Conservation (phyloP, 2,113 vertebrate genomes). For the Marmota flaviventris region DNA sequence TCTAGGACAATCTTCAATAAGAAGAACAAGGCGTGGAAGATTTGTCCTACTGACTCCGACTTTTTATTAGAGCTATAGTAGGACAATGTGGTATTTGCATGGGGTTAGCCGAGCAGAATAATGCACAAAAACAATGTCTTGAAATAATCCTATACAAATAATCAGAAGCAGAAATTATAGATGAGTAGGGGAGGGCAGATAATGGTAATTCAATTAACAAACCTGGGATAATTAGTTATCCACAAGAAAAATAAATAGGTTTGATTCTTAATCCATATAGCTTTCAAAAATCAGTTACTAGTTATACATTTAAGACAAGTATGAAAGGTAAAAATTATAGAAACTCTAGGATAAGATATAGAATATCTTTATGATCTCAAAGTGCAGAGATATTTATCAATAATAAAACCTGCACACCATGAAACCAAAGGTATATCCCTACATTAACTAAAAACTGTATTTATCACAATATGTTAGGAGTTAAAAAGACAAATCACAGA, state of each 20-base stretch:
- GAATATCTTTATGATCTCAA: neutral
- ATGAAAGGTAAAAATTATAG: neutral
- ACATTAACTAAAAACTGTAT: neutral
- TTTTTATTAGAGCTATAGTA: neutral
- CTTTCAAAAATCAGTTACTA: constrained; percentile 24
- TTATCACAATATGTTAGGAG: neutral
- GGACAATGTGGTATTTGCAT: neutral
- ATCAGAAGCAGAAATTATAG: neutral
- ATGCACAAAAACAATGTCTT: neutral
- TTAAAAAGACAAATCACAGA: neutral
- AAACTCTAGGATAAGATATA: neutral
- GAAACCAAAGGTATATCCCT: neutral
- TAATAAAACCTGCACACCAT: neutral
- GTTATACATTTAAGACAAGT: neutral
- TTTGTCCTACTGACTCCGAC: neutral
- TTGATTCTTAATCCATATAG: neutral
- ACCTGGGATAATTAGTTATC: neutral
- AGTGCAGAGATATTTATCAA: neutral
- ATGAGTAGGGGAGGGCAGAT: neutral
- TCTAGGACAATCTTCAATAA: neutral
- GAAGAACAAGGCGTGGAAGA: neutral
- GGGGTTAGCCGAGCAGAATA: neutral
- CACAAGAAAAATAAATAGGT: constrained; percentile 15
- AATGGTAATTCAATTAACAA: neutral
- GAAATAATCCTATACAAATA: neutral